A percentile compares a stretch with the other conserved stretches of the same genome.
phyloP scores from a whole-genome alignment of 1,140 invertebrate genomes.

The Nebria ingens region DNA sequence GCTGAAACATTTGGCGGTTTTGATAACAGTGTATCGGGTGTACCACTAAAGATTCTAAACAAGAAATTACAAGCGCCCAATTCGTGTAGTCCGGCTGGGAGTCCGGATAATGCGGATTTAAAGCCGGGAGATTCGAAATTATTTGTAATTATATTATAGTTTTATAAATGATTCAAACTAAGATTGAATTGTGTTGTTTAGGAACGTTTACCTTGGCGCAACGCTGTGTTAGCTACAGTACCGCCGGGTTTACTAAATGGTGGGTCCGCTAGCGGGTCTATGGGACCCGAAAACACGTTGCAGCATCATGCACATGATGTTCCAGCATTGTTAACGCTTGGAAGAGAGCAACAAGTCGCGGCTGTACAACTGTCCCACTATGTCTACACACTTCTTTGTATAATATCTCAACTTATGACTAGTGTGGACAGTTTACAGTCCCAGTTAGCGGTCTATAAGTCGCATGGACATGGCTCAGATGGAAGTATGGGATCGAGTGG shows the following conservation, averaged over 20 bases:
- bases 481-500: neutral
- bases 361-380: conserved; percentile 69
- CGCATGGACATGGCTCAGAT: conserved; percentile 10
- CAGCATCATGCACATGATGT: conserved; percentile 23
- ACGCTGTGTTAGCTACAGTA: conserved; percentile 31
- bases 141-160: conserved; percentile 25
- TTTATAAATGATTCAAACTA: neutral
- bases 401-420: conserved; percentile 75
- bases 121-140: conserved; percentile 31
- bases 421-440: conserved; percentile 66
- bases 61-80: conserved; percentile 28
- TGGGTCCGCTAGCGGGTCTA: conserved; percentile 19
- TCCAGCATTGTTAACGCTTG: conserved; percentile 36
- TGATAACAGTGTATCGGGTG: conserved; percentile 51
- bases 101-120: conserved; percentile 30
- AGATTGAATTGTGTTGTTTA: conserved; percentile 16
- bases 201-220: conserved; percentile 42
- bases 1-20: conserved; percentile 94
- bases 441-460: conserved; percentile 46
- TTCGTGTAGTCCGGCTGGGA: conserved; percentile 23
- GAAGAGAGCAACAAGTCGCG: conserved; percentile 54
- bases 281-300: conserved; percentile 8
- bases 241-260: conserved; percentile 26
- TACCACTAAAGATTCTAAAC: conserved; percentile 27
- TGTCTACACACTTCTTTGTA: conserved; percentile 69